A percentile compares a stretch with the other conserved stretches of the same genome.
Conservation (phyloP, 2,113 vertebrate genomes). For the rabbit (Oryctolagus cuniculus) region DNA sequence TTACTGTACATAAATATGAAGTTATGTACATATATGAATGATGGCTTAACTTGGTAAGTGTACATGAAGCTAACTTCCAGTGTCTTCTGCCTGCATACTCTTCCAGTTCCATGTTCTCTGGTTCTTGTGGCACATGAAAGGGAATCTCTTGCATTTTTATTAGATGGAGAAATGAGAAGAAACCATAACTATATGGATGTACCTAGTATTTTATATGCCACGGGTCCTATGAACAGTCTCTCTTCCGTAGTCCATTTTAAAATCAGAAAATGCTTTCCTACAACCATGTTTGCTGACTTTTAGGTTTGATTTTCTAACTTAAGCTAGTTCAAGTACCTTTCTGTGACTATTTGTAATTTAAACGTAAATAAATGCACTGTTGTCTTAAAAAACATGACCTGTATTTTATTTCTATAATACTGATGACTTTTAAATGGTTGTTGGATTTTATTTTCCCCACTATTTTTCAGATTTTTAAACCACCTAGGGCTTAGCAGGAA, state of each 20-base stretch:
- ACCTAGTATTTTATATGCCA: background rate
- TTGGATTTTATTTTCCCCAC: background rate
- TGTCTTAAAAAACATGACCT: background rate
- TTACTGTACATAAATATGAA: background rate
- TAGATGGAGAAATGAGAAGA: background rate
- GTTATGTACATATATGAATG: background rate
- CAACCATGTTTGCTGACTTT: background rate
- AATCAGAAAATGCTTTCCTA: background rate
- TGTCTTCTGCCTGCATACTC: background rate
- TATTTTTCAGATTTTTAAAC: background rate
- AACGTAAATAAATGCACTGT: background rate
- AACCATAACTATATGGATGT: background rate
- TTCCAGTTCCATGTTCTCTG: background rate
- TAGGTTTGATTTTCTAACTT: constrained; percentile 10
- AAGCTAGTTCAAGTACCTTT: background rate
- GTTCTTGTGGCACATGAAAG: background rate
- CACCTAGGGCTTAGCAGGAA: background rate
- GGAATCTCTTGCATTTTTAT: background rate
- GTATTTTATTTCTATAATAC: background rate
- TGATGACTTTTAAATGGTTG: background rate
- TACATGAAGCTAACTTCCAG: background rate
- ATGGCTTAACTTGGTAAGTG: background rate
- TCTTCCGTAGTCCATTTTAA: background rate
- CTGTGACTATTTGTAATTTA: background rate
- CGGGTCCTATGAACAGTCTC: background rate